Evolutionary conservation across 2,113 vertebrate genomes (phyloP), one percentile per base, ranked within the genome.

Genomic region (Neogobius melanostomus): DNA sequence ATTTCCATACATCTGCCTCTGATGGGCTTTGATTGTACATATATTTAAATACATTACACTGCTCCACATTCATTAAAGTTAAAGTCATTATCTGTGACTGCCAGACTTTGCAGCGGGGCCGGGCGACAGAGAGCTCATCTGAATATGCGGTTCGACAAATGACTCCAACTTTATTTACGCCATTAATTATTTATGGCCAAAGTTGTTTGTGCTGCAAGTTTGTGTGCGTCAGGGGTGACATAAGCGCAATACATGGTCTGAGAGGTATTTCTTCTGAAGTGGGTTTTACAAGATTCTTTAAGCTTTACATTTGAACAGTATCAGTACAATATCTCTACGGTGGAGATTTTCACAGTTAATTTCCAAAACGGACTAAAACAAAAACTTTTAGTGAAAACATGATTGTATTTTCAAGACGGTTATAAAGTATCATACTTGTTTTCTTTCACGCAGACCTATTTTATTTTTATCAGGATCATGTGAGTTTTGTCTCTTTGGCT

Each of bases 1-100:
- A 59, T 59, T 59, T 59, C 21, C 56, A 59, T 59, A 42, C 28
- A 59, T 59, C 14, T 59, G 56, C 21, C 21, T 57, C 54, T 17
- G 17, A 12, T 6, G 17, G 28, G 28, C 21, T 59, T 14, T 42
- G 12, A 14, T 42, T 59, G 11, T 11, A 14, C 56, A 59, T 59
- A 59, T 12, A 59, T 59, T 59, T 42, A 42, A 21, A 59, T 59
- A 59, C 12, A 59, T 59, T 59, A 59, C 56, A 42, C 7, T 2
- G 11, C 28, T 14, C 11, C 28, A 59, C 56, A 42, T 59, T 42
- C 56, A 59, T 59, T 59, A 59, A 36, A 59, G 28, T 8, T 42
- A 12, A 2, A 59, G 56, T 14, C 56, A 59, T 59, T 59, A 59
- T 59, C 42, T 43, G 14, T 6, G 4, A 42, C 28, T 42, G 21